Percentiles rank a stretch among this genome's conserved stretches.
These are phyloP conservation scores for Leptinotarsa juncta DNA, from an alignment of 2,888 invertebrate genomes.

Conservation along the genomic window DNA sequence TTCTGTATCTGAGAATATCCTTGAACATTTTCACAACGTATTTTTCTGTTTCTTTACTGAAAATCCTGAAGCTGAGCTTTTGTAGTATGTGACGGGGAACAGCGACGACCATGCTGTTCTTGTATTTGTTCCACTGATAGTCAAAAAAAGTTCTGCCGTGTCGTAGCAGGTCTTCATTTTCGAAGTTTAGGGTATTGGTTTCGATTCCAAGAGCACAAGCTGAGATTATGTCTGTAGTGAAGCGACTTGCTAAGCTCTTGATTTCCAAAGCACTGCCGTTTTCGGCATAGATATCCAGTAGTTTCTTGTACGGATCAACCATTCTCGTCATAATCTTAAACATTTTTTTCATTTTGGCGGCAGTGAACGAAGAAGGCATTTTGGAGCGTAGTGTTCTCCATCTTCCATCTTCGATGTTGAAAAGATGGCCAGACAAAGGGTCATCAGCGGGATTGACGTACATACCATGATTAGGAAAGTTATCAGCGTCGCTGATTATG, in stretches of 20 bases:
- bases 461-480: conserved; percentile 52
- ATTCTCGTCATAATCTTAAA: conserved; percentile 52
- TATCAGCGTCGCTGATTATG: conserved; percentile 70
- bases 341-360: conserved; percentile 61
- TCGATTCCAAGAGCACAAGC: conserved; percentile 72
- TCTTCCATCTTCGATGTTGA: conserved; percentile 62
- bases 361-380: conserved; percentile 56
- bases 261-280: conserved; percentile 32
- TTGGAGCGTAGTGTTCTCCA: conserved; percentile 61
- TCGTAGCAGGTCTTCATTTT: conserved; percentile 65
- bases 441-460: conserved; percentile 53
- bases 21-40: conserved; percentile 66
- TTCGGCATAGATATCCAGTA: conserved; percentile 33
- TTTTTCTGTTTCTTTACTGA: conserved; percentile 51
- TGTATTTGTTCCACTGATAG: conserved; percentile 46
- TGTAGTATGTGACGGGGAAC: conserved; percentile 47
- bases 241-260: conserved; percentile 54
- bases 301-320: conserved; percentile 30
- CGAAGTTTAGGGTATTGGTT: conserved; percentile 68
- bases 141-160: conserved; percentile 51
- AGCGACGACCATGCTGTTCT: conserved; percentile 45
- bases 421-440: conserved; percentile 63
- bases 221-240: conserved; percentile 71
- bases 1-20: conserved; percentile 59
- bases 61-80: conserved; percentile 50